Conservation (phyloP, 1,140 invertebrate genomes). For the Halesus radiatus region DNA sequence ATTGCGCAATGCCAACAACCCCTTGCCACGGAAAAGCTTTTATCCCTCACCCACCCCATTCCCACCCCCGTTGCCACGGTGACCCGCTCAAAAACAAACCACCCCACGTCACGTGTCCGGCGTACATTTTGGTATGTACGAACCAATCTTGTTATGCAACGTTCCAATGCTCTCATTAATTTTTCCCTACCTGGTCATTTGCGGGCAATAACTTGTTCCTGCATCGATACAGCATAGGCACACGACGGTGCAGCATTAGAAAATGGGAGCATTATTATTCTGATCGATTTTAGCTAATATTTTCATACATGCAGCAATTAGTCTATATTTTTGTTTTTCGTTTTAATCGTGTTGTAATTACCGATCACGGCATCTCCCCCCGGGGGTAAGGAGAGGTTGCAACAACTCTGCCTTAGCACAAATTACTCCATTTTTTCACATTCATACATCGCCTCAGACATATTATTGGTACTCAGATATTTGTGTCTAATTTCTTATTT, state of each 20-base stretch:
- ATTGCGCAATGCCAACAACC: conserved; percentile 32
- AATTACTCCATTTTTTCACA: no score
- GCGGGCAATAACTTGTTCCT: neutral
- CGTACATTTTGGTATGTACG: neutral
- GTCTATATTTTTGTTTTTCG: no score
- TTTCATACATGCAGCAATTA: no score
- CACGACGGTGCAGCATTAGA: neutral
- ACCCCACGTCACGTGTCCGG: conserved; percentile 24
- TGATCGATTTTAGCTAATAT: no score
- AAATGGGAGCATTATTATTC: no score
- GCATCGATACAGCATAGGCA: neutral
- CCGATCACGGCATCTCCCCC: no score
- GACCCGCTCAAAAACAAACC: conserved; percentile 42
- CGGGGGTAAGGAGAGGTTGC: no score
- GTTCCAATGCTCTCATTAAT: conserved; percentile 18
- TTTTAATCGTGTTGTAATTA: no score
- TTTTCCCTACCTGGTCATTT: conserved; percentile 23
- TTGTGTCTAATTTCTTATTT: no score
- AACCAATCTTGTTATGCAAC: neutral
- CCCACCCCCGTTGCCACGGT: conserved; percentile 29
- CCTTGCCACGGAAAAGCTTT: conserved; percentile 35
- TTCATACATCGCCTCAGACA: no score
- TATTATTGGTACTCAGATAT: no score
- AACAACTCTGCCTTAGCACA: no score
- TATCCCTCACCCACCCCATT: conserved; percentile 4